Percentiles rank a stretch among this genome's conserved stretches.
These are phyloP conservation scores for Meloidogyne exigua DNA, from an alignment of 1,140 invertebrate genomes.

Conservation along the genomic window DNA sequence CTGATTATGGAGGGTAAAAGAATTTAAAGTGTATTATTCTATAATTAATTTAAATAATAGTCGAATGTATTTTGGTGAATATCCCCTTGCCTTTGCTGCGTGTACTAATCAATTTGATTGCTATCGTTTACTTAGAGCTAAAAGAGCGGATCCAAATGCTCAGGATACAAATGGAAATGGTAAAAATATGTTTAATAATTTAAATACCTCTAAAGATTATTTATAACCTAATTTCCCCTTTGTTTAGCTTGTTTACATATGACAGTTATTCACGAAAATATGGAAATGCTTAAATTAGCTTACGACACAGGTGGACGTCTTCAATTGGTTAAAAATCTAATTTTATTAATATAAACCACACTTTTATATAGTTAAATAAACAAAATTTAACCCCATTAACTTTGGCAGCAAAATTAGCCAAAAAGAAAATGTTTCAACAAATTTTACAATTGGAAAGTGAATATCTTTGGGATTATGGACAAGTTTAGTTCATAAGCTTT, in stretches of 20 bases:
- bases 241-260: slow-evolving; percentile 74
- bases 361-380: slow-evolving; percentile 69
- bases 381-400: slow-evolving; percentile 87
- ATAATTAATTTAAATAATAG: slow-evolving; percentile 65
- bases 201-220: too few relatives aligned
- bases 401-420: slow-evolving; percentile 84
- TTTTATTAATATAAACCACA: background rate
- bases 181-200: background rate
- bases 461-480: slow-evolving; percentile 69
- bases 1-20: slow-evolving; percentile 84
- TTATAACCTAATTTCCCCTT: too few relatives aligned
- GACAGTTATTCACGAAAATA: slow-evolving; percentile 91
- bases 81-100: slow-evolving; percentile 90
- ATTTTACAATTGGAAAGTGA: slow-evolving; percentile 66
- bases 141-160: slow-evolving; percentile 86
- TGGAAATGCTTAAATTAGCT: slow-evolving; percentile 86
- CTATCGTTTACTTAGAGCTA: slow-evolving; percentile 84
- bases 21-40: background rate
- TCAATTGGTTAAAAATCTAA: slow-evolving; percentile 69
- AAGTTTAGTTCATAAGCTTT: slow-evolving; percentile 69
- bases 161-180: slow-evolving; percentile 93
- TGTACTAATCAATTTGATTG: slow-evolving; percentile 95
- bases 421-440: slow-evolving; percentile 78
- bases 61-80: slow-evolving; percentile 97
- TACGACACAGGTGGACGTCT: slow-evolving; percentile 85